Base-by-base conservation (phyloP, 1,140 invertebrate species). In the Atta texana region DNA sequence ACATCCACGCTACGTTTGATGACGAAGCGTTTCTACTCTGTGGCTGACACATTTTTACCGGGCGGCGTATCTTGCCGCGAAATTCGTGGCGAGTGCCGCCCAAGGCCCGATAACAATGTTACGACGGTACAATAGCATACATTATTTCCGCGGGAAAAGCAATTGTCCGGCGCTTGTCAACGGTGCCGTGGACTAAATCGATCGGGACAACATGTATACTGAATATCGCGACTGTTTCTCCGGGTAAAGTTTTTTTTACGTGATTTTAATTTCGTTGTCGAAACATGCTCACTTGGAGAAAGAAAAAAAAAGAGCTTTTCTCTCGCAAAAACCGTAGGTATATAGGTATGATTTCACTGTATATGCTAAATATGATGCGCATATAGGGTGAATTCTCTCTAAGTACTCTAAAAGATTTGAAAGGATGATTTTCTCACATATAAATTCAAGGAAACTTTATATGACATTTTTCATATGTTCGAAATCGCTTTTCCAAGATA, bases 1-100 rank as follows among this genome's bases (percentile, higher is more conserved):
- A 74, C 80, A 82, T 74, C 34, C 68, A 44, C 80, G 80, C 80
- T 34, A 82, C 80, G 80, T 74, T 61, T 69, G 53, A 57, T 49
- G 18, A 57, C n/a, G 63, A 6, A 10, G 34, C 53, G 18, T 59
- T 49, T 80, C 61, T 53, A 61, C 5, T 34, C 66, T 57, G 80
- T 68, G 39, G 34, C 80, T 82, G 80, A 82, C 80, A 59, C 53
- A 72, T 81, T 81, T 81, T 81, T 72, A 31, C 34, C 39, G 10
- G 39, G 1, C 39, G 39, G 0, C 39, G 3, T 24, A 77, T 64
- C 12, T 80, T 44, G n/a, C 53, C 18, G 18, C 34, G 72, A 57
- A 31, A 75, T 76, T 53, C 24, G 21, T 57, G 28, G n/a, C 21
- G 16, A 10, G 1, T 1, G 39, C 8, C 8, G 8, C 7, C 14